Percentiles rank a stretch among this genome's conserved stretches.
phyloP scores from a whole-genome alignment of 2,113 vertebrate species.

The Amazona vittata region DNA sequence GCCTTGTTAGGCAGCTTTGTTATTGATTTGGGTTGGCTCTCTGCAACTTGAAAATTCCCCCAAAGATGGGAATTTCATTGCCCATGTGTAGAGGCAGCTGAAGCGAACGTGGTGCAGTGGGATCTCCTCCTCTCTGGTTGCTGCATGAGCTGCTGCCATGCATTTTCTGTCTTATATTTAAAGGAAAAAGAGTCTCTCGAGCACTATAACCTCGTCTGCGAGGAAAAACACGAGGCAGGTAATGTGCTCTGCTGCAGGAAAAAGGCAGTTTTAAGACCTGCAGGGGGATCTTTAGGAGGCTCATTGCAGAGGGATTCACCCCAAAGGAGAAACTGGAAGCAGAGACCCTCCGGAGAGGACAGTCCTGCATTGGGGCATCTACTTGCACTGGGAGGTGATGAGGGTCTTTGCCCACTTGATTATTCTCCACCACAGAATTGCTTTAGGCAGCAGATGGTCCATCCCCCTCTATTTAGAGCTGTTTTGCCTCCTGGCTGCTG shows the following conservation, averaged over 20 bases:
- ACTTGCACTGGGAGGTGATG: too few species aligned
- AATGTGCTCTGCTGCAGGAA: background rate
- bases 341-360: background rate
- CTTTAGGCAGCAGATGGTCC: background rate
- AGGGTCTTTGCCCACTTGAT: background rate
- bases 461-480: background rate
- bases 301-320: background rate
- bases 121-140: background rate
- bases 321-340: background rate
- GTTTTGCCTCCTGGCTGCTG: background rate
- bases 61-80: background rate
- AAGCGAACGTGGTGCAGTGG: background rate
- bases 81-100: background rate
- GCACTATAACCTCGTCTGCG: slow-evolving; percentile 5
- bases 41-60: background rate
- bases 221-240: background rate
- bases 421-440: background rate
- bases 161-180: slow-evolving; percentile 32
- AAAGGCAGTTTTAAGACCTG: background rate
- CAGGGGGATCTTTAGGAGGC: background rate
- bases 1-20: background rate
- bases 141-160: background rate
- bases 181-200: background rate
- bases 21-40: background rate
- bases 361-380: background rate